Base-by-base conservation (phyloP, 2,888 invertebrate genomes). In the Rotaria socialis region DNA sequence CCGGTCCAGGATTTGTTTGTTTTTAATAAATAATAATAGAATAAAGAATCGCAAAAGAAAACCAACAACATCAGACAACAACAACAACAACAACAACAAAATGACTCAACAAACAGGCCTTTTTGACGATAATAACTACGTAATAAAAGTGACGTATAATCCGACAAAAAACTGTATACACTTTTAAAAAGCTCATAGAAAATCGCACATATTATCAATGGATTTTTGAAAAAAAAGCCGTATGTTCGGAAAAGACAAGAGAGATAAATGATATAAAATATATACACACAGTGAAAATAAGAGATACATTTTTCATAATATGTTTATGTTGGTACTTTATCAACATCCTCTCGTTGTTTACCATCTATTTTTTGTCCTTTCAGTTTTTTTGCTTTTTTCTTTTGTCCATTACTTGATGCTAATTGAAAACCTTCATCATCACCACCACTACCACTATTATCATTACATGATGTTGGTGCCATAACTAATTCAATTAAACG, bases 371-470 rank as follows among this genome's bases (percentile, higher is more conserved):
- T 80, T 47, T 80, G 80, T 47, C 80, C 80, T 80, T 80, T 80
- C 80, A 80, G n/a, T 47, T 80, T 80, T 80, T 47, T 80, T n/a
- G 43, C 47, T 80, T 80, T 80, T 43, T 80, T 80, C 80, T 80
- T 80, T n/a, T 80, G 43, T 47, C 80, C 80, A 80, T 80, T 80
- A 47, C 47, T 47, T n/a, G 80, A 80, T 47, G 80, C 80, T 24
- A 80, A 43, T 80, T 80, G 80, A 80, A 80, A 80, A 80, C 80
- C 80, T 80, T 80, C 80, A 80, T 80, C 80, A 80, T 80, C 80
- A 35, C 67, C 67, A 35, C 67, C 67, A 67, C 67, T 67, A 35
- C 67, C 67, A 67, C 67, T 67, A 67, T 67, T 67, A 67, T 67
- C 67, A 67, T 67, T 35, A 14, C 35, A 67, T 2, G 67, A 41